Evolutionary conservation across 2,113 vertebrate genomes (phyloP), one percentile per base, ranked within the genome.

Genomic region (Protobothrops mucrosquamatus): DNA sequence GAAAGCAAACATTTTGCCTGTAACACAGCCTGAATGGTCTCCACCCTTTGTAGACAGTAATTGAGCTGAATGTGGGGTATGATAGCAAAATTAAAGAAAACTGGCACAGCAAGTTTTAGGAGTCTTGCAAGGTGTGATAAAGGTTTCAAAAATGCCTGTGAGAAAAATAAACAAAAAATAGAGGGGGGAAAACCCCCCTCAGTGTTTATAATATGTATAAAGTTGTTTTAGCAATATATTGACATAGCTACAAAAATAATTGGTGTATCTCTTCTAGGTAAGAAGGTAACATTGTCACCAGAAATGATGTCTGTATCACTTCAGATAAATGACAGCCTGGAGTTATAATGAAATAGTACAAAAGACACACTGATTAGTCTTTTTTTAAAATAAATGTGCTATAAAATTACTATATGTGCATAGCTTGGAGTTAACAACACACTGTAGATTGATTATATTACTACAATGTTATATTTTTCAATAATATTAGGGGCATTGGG

Each of bases 71-170:
- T 52, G 46, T 64, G 48, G 46, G 57, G 48, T 88, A 54, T 34
- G 56, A 23, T 57, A 88, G 57, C 29, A 64, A 92, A 26, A 48
- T 87, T 88, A 88, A 87, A 64, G 43, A 52, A 87, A 64, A 87
- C 91, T 52, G 57, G 91, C n/a, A 88, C 55, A 92, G 56, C 91
- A 64, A 88, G 85, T 88, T 64, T 34, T 87, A 64, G 6, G 26
- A 39, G 20, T 87, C 55, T 52, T 64, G 57, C 57, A 54, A 64
- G 18, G 23, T 59, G 29, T 64, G 85, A 92, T 52, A 92, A 87
- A 92, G 56, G 6, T 3, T 64, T 92, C 10, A 34, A 81, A 92
- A 87, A 51, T 34, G 6, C 29, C 11, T 18, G 4, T 61, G 88
- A 92, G n/a, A n/a, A 48, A 92, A 92, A 23, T 22, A 88, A 92